Percentiles rank a stretch among this genome's conserved stretches.
Evolutionary conservation across 1,140 invertebrate species (phyloP).

Genomic region (Mycetomoellerius zeteki): DNA sequence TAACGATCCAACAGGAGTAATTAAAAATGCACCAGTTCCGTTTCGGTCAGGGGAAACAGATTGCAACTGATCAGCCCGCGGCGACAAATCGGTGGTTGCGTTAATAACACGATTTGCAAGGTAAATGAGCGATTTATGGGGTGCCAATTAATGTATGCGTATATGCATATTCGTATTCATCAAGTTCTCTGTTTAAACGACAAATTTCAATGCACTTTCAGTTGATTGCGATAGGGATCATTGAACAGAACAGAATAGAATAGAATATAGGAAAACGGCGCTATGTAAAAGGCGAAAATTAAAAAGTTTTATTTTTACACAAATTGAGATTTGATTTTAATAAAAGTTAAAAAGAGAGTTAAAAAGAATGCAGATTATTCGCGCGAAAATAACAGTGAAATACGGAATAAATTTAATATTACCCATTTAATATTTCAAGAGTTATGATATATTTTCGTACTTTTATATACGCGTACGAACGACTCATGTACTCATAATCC

Average conservation of each 20-base stretch:
- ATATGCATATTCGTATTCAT: slow-evolving; percentile 49
- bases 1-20: slow-evolving; percentile 24
- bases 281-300: neutral
- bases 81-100: slow-evolving; percentile 45
- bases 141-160: slow-evolving; percentile 58
- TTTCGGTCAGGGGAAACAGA: slow-evolving; percentile 26
- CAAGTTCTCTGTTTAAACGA: slow-evolving; percentile 6
- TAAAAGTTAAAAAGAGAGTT: neutral
- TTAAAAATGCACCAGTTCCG: slow-evolving; percentile 34
- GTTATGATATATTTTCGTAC: neutral
- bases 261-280: neutral
- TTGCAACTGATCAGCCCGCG: slow-evolving; percentile 26
- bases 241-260: neutral
- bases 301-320: neutral
- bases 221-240: slow-evolving; percentile 1
- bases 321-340: neutral
- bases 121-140: slow-evolving; percentile 60
- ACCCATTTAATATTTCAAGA: neutral
- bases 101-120: slow-evolving; percentile 64
- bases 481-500: neutral
- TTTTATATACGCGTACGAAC: neutral
- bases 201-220: slow-evolving; percentile 9
- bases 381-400: neutral
- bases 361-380: neutral
- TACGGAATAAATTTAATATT: slow-evolving; percentile 17